Evolutionary conservation across 2,888 invertebrate species (phyloP).

Genomic region (Noctua janthina): DNA sequence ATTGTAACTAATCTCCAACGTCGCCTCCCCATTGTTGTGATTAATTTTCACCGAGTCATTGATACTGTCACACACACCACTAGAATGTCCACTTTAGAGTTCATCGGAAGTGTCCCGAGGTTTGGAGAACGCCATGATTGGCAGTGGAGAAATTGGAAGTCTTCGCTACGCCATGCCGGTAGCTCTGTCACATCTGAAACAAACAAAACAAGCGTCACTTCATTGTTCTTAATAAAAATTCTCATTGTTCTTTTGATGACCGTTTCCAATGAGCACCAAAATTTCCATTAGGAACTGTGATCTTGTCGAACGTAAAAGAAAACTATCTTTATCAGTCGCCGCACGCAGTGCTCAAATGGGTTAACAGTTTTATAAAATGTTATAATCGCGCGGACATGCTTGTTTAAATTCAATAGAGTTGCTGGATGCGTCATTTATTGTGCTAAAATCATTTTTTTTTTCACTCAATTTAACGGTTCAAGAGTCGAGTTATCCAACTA

Average conservation of each 20-base stretch:
- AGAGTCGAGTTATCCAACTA: conserved; percentile 24
- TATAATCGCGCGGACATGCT: conserved; percentile 39
- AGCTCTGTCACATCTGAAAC: conserved; percentile 85
- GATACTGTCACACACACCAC: conserved; percentile 72
- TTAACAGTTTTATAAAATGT: conserved; percentile 65
- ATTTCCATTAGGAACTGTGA: conserved; percentile 3
- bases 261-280: conserved; percentile 14
- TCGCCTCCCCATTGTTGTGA: conserved; percentile 85
- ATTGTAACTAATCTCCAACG: conserved; percentile 87
- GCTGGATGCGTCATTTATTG: conserved; percentile 55
- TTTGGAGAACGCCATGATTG: conserved; percentile 76
- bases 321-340: conserved; percentile 18
- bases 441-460: not conserved
- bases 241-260: conserved; percentile 13
- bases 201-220: conserved; percentile 65
- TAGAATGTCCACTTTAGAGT: conserved; percentile 69
- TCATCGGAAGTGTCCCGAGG: conserved; percentile 72
- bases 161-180: conserved; percentile 76
- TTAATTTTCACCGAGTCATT: conserved; percentile 86
- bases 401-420: conserved; percentile 41
- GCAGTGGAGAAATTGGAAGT: conserved; percentile 72
- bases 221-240: conserved; percentile 23
- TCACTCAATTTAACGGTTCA: not conserved
- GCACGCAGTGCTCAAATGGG: conserved; percentile 60
- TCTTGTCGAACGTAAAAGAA: conserved; percentile 14